Evolutionary conservation across 2,113 vertebrate genomes (phyloP).

Genomic region (Chiloscyllium plagiosum): DNA sequence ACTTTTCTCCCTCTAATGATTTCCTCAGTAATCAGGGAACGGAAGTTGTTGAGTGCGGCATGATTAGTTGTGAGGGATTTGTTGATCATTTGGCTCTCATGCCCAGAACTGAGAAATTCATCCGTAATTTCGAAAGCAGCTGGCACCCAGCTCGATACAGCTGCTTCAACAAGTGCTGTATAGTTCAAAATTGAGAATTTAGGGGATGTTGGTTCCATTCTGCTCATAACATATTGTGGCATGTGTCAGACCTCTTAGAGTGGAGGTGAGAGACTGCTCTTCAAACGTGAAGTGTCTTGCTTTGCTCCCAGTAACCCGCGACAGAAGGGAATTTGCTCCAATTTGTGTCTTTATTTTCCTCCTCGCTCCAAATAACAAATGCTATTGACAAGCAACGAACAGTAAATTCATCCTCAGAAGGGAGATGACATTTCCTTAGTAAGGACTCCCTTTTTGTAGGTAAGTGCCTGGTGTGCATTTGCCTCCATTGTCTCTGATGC

Average conservation of each 20-base stretch:
- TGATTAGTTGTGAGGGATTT: constrained; percentile 71
- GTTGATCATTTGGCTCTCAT: constrained; percentile 62
- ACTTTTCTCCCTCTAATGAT: constrained; percentile 72
- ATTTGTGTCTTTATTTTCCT: not conserved
- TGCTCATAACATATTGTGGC: not conserved
- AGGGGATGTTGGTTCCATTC: not conserved
- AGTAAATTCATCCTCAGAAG: no score
- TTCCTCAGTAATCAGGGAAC: constrained; percentile 80
- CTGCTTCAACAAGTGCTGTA: not conserved
- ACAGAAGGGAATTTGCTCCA: not conserved
- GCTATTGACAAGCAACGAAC: not conserved
- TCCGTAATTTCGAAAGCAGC: constrained; percentile 11
- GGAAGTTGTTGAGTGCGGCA: constrained; percentile 71
- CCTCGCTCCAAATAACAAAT: not conserved
- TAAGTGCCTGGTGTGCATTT: no score
- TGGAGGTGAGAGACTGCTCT: not conserved
- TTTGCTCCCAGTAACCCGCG: not conserved
- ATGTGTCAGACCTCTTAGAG: not conserved
- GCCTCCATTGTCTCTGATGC: no score
- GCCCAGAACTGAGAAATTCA: constrained; percentile 46
- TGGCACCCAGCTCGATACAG: not conserved
- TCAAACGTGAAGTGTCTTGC: not conserved
- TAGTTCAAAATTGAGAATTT: not conserved
- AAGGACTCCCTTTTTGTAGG: no score
- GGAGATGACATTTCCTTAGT: no score